Evolutionary conservation across 1,140 invertebrate genomes (phyloP), one percentile per base, ranked within the genome.

Genomic region (Drosophila littoralis): DNA sequence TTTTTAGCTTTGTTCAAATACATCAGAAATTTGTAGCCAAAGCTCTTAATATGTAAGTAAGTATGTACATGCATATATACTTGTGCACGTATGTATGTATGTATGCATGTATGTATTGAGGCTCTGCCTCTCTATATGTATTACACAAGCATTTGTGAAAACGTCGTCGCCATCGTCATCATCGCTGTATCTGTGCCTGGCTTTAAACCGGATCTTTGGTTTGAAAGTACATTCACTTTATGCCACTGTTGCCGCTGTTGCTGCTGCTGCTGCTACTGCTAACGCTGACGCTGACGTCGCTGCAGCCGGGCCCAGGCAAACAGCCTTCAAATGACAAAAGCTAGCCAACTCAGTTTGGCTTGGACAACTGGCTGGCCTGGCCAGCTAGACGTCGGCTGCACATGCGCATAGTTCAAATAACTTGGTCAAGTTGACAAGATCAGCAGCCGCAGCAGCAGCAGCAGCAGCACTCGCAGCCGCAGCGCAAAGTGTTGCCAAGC

Each of bases 151-250:
- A 82, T 89, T 88, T 89, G 80, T 88, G 83, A 88, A 88, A 88
- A 86, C 82, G 66, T 79, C 75, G 72, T 75, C 72, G 77, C 45
- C 71, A 66, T 73, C 79, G 69, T 75, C 74, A 67, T 75, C 71
- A 68, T 71, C 63, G 68, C 68, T 88, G 84, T 89, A 80, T 88
- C 83, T 88, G 80, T 84, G 79, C 73, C 78, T 74, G 75, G 69
- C 85, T 84, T 82, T 84, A 89, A 89, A 89, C 84, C 84, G 84
- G 84, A 89, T 89, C 84, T 89, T 88, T 89, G 84, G 60, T 90
- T 90, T 89, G 85, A 89, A 90, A 89, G 84, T 89, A 89, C 84
- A 89, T 89, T 89, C 84, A 89, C 85, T 89, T 89, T 89, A 75
- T 75, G 77, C 77, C 60, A 65, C 64, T 77, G 63, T 50, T 67